phyloP scores from a whole-genome alignment of 2,797 vertebrate genomes.

The Rhodeus uyekii region DNA sequence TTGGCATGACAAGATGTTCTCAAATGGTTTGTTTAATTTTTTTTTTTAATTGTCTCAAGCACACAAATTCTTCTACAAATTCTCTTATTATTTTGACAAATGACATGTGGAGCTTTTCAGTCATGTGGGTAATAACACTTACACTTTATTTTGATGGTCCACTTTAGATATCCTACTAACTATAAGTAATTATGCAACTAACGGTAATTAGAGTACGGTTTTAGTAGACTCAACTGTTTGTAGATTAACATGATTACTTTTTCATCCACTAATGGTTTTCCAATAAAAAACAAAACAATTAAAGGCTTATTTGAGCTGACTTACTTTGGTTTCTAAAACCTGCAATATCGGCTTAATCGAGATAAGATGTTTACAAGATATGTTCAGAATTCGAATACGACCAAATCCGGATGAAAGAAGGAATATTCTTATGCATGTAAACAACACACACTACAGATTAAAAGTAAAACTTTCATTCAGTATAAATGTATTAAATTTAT shows the following conservation, averaged over 20 bases:
- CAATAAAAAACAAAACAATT: no score
- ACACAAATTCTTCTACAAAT: neutral
- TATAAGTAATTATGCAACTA: no score
- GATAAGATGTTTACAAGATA: neutral
- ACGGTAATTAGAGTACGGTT: no score
- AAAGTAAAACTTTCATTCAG: neutral
- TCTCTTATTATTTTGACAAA: neutral
- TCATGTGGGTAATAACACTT: neutral
- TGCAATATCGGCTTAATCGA: neutral
- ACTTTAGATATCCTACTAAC: no score
- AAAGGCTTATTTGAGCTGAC: no score
- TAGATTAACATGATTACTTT: no score
- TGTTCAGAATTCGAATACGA: neutral
- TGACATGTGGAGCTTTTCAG: neutral
- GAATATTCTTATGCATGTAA: neutral
- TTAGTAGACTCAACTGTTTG: no score
- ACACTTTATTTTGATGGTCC: neutral
- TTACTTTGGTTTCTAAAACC: no score
- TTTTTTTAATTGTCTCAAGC: neutral
- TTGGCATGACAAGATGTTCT: neutral
- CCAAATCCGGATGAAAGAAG: neutral
- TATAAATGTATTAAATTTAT: no score
- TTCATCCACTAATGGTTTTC: no score
- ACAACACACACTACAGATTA: neutral
- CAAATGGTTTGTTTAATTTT: constrained; percentile 1